Evolutionary conservation across 1,140 invertebrate species (phyloP).

Genomic region (Ostrea denselamellosa): DNA sequence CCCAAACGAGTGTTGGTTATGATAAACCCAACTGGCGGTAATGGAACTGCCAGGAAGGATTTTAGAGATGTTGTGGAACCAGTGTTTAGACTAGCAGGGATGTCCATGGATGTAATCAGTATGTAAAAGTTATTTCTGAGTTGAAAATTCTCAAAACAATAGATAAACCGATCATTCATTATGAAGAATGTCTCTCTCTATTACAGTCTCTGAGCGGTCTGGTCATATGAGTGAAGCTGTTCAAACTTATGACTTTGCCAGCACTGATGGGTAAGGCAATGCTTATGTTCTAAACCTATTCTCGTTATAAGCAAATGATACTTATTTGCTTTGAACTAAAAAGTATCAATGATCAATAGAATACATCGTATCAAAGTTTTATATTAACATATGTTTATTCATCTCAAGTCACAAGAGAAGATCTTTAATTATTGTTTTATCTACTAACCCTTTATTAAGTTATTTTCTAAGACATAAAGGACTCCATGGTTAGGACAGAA

Average conservation of each 20-base stretch:
- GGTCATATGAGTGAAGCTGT: background rate
- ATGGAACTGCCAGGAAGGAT: background rate
- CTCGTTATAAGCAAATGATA: too few relatives aligned
- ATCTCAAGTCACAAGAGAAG: too few relatives aligned
- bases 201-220: background rate
- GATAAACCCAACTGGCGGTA: slow-evolving; percentile 62
- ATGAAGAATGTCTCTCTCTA: background rate
- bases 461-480: too few relatives aligned
- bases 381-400: too few relatives aligned
- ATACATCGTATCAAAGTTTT: too few relatives aligned
- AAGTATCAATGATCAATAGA: too few relatives aligned
- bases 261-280: background rate
- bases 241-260: background rate
- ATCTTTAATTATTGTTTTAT: too few relatives aligned
- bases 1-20: slow-evolving; percentile 59
- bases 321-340: too few relatives aligned
- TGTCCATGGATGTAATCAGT: slow-evolving; percentile 54
- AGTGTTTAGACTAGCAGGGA: slow-evolving; percentile 56
- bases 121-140: background rate
- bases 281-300: background rate
- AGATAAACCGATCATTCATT: background rate
- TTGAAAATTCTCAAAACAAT: background rate
- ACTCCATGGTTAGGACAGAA: too few relatives aligned
- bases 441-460: too few relatives aligned
- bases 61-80: slow-evolving; percentile 48